A percentile compares a stretch with the other conserved stretches of the same genome.
Conservation (phyloP, 2,113 vertebrate genomes). For the Solea solea region DNA sequence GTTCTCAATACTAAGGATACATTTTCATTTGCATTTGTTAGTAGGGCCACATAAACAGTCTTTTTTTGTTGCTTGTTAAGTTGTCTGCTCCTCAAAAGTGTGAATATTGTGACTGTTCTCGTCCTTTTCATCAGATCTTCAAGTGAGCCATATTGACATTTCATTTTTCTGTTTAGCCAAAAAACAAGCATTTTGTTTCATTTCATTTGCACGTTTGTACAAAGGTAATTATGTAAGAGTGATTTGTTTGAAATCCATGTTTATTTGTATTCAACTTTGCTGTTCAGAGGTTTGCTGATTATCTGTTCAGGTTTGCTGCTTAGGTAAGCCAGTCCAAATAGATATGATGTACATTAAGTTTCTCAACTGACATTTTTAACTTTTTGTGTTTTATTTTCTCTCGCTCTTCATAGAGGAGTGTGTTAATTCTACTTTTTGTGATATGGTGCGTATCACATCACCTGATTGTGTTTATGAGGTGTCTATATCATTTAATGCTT, state of each 20-base stretch:
- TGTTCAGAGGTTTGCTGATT: not conserved
- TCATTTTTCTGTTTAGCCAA: not conserved
- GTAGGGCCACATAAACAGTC: not conserved
- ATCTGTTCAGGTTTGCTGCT: slow-evolving; percentile 1
- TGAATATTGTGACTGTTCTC: slow-evolving; percentile 24
- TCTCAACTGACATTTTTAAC: not conserved
- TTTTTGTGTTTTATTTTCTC: slow-evolving; percentile 17
- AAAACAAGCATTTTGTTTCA: not conserved
- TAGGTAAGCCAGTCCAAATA: not conserved
- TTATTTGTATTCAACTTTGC: not conserved
- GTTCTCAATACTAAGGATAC: not conserved
- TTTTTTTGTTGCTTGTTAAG: slow-evolving; percentile 16
- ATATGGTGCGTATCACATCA: not conserved
- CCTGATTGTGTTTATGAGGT: slow-evolving; percentile 11
- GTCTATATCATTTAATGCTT: slow-evolving; percentile 19
- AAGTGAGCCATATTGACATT: slow-evolving; percentile 5
- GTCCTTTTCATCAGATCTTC: slow-evolving; percentile 32
- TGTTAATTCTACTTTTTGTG: not conserved
- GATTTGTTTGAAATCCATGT: not conserved
- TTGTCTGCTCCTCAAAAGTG: slow-evolving; percentile 41
- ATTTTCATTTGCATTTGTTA: slow-evolving; percentile 10
- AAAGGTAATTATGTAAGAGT: not conserved
- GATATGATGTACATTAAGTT: not conserved
- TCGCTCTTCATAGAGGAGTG: slow-evolving; percentile 2
- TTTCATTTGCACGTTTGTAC: slow-evolving; percentile 18